Evolutionary conservation across 64 coral and sea anemone species (phyloP), one percentile per base, ranked within the genome.

Genomic region (Porites lutea): DNA sequence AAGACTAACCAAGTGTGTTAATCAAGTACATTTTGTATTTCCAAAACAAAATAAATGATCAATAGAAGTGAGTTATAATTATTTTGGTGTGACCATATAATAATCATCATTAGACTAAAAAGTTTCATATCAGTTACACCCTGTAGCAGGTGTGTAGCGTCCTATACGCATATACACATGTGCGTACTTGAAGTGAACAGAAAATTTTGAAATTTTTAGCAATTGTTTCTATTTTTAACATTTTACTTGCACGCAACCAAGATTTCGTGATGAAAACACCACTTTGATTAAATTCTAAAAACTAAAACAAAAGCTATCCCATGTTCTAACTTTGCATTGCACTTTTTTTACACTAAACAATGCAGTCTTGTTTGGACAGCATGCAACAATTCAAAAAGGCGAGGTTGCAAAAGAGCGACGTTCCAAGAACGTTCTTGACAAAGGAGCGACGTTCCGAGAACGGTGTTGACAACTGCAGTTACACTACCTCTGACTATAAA

Each of bases 351-450:
- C 67, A 88, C 87, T 71, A 77, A 76, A 76, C 44, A 50, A 48
- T 50, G 46, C 44, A 48, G 48, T 76, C 47, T 76, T 76, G 49
- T 77, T 88, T 72, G 71, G 65, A 65, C 83, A 86, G 83, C 61
- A 64, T 59, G 83, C 83, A 86, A 59, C 64, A 86, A 86, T 62
- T 75, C 87, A 77, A 88, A 88, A 88, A 88, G 67, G 87, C 54
- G 87, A 88, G 71, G 87, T 88, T 88, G 70, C 86, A 88, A 88
- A 88, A 88, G 77, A 50, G 86, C 54, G 86, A 88, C 53, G 86
- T 88, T 88, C 73, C 68, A 22, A 71, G 21, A 87, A 64, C n/a
- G n/a, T n/a, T n/a, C n/a, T n/a, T n/a, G n/a, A 53, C 86, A 88
- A 74, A 88, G 86, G 86, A 88, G 86, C 66, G 85, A 88, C 85